phyloP scores from a whole-genome alignment of 2,888 invertebrate species.

The Eupithecia inturbata region DNA sequence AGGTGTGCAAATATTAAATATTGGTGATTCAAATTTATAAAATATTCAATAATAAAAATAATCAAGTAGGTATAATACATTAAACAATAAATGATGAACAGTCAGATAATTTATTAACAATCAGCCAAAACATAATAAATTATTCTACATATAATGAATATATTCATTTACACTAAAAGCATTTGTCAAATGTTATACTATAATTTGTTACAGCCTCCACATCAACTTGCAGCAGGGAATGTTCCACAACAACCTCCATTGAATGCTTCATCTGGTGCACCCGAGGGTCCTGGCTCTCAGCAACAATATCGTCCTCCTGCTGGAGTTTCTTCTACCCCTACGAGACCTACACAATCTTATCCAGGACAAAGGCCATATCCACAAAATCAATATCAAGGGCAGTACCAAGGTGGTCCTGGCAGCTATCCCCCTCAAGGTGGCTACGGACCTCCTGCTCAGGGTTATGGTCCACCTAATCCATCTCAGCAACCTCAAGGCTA shows the following conservation, averaged over 20 bases:
- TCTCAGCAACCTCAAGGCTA: slow-evolving; percentile 86
- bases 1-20: too few relatives aligned
- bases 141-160: too few relatives aligned
- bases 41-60: too few relatives aligned
- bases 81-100: too few relatives aligned
- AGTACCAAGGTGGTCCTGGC: slow-evolving; percentile 83
- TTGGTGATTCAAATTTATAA: too few relatives aligned
- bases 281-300: slow-evolving; percentile 73
- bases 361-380: slow-evolving; percentile 86
- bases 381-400: slow-evolving; percentile 87
- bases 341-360: slow-evolving; percentile 87
- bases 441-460: slow-evolving; percentile 87
- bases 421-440: slow-evolving; percentile 87
- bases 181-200: too few relatives aligned
- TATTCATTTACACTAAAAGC: too few relatives aligned
- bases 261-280: slow-evolving; percentile 69
- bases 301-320: slow-evolving; percentile 79
- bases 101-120: too few relatives aligned
- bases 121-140: too few relatives aligned
- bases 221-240: slow-evolving; percentile 83
- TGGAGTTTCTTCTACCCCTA: slow-evolving; percentile 81
- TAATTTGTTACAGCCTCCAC: slow-evolving; percentile 77
- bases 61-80: too few relatives aligned
- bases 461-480: slow-evolving; percentile 86
- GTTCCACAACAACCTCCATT: slow-evolving; percentile 70